These are phyloP conservation scores for Rhodinocichla rosea DNA, from an alignment of 2,113 vertebrate species.

Conservation along the genomic window DNA sequence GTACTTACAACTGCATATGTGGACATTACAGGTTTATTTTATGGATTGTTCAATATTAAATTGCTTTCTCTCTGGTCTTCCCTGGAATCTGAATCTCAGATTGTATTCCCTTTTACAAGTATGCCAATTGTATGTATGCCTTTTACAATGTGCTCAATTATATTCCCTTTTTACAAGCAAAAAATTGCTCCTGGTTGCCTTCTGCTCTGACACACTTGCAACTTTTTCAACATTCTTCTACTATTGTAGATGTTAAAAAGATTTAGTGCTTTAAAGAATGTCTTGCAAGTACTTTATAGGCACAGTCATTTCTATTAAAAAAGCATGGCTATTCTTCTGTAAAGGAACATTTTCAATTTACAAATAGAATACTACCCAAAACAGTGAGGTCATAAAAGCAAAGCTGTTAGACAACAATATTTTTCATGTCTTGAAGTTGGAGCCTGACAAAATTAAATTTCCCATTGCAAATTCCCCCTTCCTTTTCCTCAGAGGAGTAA, in stretches of 20 bases:
- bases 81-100: not conserved
- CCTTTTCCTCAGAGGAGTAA: not conserved
- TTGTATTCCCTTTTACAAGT: not conserved
- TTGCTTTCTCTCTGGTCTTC: not conserved
- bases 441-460: not conserved
- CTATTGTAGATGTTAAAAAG: not conserved
- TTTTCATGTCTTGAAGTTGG: not conserved
- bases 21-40: not conserved
- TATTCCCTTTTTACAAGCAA: not conserved
- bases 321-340: not conserved
- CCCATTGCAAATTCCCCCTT: not conserved
- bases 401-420: not conserved
- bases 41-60: not conserved
- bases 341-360: not conserved
- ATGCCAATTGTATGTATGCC: too few relatives aligned
- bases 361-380: not conserved
- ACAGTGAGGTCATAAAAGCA: not conserved
- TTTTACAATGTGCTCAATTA: too few relatives aligned
- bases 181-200: not conserved
- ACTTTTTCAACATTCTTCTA: not conserved
- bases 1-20: not conserved
- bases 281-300: not conserved
- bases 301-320: not conserved
- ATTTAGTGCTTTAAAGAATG: not conserved
- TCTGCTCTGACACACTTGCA: not conserved